Base-by-base conservation (phyloP, 2,113 vertebrate genomes). In the Brienomyrus brachyistius region DNA sequence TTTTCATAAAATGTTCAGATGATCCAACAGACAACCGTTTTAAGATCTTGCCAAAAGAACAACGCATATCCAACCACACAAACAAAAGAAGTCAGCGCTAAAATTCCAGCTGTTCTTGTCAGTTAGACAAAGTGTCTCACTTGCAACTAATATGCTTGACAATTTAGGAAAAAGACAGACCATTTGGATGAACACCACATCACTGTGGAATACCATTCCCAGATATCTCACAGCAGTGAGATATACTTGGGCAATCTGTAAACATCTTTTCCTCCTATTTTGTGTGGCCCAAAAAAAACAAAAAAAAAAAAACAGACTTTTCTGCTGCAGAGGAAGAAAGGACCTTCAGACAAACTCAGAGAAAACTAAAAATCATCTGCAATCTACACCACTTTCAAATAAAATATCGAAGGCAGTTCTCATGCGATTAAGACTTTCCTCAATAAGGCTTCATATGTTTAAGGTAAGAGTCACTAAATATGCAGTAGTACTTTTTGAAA, bases 11-110 rank as follows among this genome's bases (percentile, higher is more conserved):
- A 87, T 40, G 8, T 35, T 87, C 2, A 21, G 8, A 54, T 8
- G 50, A 59, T 91, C 66, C 50, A 21, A 80, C 86, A 89, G 82
- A 87, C 85, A 94, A 94, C 93, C 93, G 93, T 93, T 95, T 95
- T 94, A 93, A 94, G 91, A 93, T 90, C 91, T 90, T 90, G 74
- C 84, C 85, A 56, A 54, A 40, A 27, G 7, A 54, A 31, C 51
- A 54, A 56, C 5, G 9, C n/a, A 8, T 23, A 27, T 51, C 43
- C 82, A 23, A n/a, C 82, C 82, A 85, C 10, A 50, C 82, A 45
- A 43, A 48, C 23, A 8, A 15, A 17, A 80, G 13, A 5, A 40
- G 70, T 77, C 27, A 40, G 5, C 74, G 0, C 4, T 2, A 5
- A 19, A 40, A 43, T 43, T 80, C 74, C 74, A 80, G 74, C 74